Conservation (phyloP, 64 coral and sea anemone species). For the Pachyseris speciosa region DNA sequence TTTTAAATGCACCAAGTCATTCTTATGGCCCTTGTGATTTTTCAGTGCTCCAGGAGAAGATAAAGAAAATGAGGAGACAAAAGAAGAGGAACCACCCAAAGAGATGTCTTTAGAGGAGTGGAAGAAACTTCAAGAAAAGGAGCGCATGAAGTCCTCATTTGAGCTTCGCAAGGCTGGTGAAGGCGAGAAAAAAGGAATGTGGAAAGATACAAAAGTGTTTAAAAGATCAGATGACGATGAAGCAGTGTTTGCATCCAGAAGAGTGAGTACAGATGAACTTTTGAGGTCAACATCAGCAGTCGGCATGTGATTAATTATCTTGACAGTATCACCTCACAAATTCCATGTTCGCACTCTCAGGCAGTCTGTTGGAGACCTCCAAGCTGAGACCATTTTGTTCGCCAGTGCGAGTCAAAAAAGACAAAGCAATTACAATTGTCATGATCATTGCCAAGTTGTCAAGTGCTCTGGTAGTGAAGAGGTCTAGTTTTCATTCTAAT, state of each 20-base stretch:
- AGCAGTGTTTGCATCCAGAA: conserved; percentile 11
- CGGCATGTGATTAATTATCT: no score
- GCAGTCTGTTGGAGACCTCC: no score
- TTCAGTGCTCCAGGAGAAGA: conserved; percentile 72
- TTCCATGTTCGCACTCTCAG: no score
- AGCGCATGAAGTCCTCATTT: conserved; percentile 67
- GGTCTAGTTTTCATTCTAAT: no score
- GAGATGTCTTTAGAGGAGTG: conserved; percentile 96
- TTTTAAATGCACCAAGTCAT: neutral
- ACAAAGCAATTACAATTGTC: no score
- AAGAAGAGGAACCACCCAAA: conserved; percentile 79
- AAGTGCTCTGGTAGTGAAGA: no score
- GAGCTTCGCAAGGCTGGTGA: conserved; percentile 91
- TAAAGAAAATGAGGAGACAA: conserved; percentile 61
- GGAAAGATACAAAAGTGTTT: conserved; percentile 94
- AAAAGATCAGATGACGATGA: conserved; percentile 61
- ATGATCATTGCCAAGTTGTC: no score
- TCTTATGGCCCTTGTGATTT: neutral
- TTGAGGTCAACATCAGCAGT: neutral
- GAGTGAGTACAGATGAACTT: neutral
- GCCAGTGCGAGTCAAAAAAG: no score
- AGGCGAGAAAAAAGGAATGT: conserved; percentile 97
- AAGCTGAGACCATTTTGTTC: no score
- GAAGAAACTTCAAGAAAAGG: conserved; percentile 82
- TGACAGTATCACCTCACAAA: no score